Evolutionary conservation across 2,797 vertebrate species (phyloP), one percentile per base, ranked within the genome.

Genomic region (Tiaroga cobitis): DNA sequence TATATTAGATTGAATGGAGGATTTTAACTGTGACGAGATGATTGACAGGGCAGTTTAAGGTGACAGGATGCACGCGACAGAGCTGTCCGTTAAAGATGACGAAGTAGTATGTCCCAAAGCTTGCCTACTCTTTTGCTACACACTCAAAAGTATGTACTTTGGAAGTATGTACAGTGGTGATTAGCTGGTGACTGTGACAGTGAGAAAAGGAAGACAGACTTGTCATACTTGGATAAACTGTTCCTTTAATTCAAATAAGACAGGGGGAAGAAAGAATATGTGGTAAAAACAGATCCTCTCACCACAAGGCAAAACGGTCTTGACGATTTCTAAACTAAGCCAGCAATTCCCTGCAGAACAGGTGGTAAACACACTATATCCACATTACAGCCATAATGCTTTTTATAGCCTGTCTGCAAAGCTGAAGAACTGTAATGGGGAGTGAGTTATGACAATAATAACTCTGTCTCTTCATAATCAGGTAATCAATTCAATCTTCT

Each of bases 371-470:
- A 91, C 91, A 87, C 39, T 75, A 59, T 82, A 67, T 75, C 78
- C 83, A 46, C 43, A 91, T 91, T 91, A 93, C 90, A 88, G 89
- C 89, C 90, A 82, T 91, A 91, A 93, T 93, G 90, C 80, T 91
- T 91, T 94, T 94, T 92, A 92, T 87, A 80, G 87, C 75, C 87
- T 91, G 91, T 91, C 90, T 90, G 87, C 91, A 87, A 54, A 83
- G 83, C 81, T 16, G 73, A 77, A 76, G 84, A 76, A 77, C 72
- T 84, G 68, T 87, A 88, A 90, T 84, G 51, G 90, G 92, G 91
- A 92, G 93, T 95, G 95, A 96, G 94, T 96, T 95, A 96, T 95
- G 92, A 90, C 91, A 92, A 95, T 95, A 95, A 96, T 95, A 95
- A 94, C 92, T 91, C 56, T 91, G 92, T 92, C 92, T 95, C 93